Conservation (phyloP, 2,888 invertebrate species). For the Odontothrips loti region DNA sequence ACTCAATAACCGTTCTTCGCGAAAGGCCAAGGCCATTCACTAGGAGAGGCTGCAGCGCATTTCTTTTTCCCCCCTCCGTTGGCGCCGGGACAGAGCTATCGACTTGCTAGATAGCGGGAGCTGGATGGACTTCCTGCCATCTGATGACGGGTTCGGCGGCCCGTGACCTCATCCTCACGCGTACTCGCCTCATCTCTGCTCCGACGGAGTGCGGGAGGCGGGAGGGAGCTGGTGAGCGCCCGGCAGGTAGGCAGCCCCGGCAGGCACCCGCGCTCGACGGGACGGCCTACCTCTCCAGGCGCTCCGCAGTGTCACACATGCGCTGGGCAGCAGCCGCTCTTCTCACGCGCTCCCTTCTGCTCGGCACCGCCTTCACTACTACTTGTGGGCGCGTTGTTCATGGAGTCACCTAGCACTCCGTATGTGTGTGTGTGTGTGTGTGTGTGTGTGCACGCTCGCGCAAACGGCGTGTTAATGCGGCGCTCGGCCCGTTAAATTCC, state of each 20-base stretch:
- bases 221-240: not conserved
- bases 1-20: not conserved
- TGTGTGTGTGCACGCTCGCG: no score
- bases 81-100: not conserved
- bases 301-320: not conserved
- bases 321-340: not conserved
- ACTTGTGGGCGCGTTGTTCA: no score
- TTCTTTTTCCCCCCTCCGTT: not conserved
- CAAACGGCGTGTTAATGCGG: not conserved
- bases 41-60: not conserved
- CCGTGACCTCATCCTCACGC: no score
- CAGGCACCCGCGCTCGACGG: not conserved
- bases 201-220: no score
- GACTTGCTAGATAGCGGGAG: no score
- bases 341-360: no score
- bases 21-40: constrained; percentile 16
- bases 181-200: no score
- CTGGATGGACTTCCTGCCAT: no score
- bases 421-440: no score
- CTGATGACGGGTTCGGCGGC: no score
- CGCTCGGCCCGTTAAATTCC: not conserved
- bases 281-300: not conserved
- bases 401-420: no score
- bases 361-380: no score
- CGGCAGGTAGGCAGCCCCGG: not conserved